Evolutionary conservation across 2,113 vertebrate species (phyloP).

Genomic region (Neopipo cinnamomea): DNA sequence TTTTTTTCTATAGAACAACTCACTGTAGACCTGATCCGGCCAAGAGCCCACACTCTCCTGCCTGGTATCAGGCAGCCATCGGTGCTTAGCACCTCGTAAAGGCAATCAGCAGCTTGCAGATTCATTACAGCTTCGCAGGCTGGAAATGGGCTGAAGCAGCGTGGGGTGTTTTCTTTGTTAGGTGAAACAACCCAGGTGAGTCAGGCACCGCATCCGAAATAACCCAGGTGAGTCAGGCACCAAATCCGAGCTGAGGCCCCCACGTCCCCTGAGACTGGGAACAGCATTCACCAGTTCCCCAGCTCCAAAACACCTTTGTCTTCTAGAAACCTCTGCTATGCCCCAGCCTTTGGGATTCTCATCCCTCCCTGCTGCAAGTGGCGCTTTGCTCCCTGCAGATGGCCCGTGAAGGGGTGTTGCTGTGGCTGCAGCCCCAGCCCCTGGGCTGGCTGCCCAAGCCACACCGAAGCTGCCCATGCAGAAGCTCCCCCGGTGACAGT

Average conservation of each 20-base stretch:
- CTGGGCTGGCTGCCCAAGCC: neutral
- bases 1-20: constrained; percentile 37
- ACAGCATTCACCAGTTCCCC: neutral
- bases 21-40: constrained; percentile 29
- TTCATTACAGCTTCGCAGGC: neutral
- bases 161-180: neutral
- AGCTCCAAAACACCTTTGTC: neutral
- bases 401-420: neutral
- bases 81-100: neutral
- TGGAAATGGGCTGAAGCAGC: neutral
- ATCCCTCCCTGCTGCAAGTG: neutral
- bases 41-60: neutral
- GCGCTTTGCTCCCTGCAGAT: neutral
- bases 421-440: neutral
- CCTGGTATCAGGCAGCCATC: neutral
- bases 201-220: neutral
- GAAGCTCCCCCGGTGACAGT: neutral
- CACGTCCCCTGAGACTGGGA: rapidly evolving
- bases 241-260: neutral
- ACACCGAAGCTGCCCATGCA: neutral
- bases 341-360: neutral
- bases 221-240: neutral
- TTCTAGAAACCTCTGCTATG: neutral
- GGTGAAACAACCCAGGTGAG: neutral
- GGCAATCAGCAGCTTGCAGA: constrained; percentile 21